phyloP scores from a whole-genome alignment of 2,888 invertebrate genomes.

The Bruchidius siliquastri region DNA sequence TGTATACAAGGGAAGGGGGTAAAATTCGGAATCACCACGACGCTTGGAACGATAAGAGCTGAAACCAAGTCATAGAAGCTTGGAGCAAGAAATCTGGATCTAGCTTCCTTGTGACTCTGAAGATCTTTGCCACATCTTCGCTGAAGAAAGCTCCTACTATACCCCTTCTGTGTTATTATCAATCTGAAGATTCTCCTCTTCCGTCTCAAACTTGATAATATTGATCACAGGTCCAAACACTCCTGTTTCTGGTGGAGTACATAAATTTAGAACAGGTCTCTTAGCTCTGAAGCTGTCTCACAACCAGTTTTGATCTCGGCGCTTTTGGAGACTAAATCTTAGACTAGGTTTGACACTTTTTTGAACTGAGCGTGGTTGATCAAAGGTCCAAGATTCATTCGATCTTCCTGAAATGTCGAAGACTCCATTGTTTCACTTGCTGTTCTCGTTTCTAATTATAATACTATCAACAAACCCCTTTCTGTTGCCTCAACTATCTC shows the following conservation, averaged over 20 bases:
- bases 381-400: slow-evolving; percentile 83
- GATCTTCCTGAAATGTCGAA: no score
- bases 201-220: slow-evolving; percentile 78
- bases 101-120: slow-evolving; percentile 78
- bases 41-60: no score
- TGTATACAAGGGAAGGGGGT: no score
- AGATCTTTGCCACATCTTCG: slow-evolving; percentile 81
- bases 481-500: no score
- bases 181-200: slow-evolving; percentile 78
- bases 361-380: slow-evolving; percentile 81
- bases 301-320: slow-evolving; percentile 78
- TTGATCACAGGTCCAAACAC: slow-evolving; percentile 94
- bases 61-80: no score
- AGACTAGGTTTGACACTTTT: slow-evolving; percentile 74
- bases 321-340: slow-evolving; percentile 82
- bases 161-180: slow-evolving; percentile 83
- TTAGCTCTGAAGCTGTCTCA: slow-evolving; percentile 58
- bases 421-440: no score
- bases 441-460: no score
- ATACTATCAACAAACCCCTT: no score
- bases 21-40: no score
- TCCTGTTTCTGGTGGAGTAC: no score
- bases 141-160: slow-evolving; percentile 95
- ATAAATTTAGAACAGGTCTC: slow-evolving; percentile 77
- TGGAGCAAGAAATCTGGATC: no score